These are phyloP conservation scores for Psephotus haematonotus DNA, from an alignment of 2,113 vertebrate genomes.

Conservation along the genomic window DNA sequence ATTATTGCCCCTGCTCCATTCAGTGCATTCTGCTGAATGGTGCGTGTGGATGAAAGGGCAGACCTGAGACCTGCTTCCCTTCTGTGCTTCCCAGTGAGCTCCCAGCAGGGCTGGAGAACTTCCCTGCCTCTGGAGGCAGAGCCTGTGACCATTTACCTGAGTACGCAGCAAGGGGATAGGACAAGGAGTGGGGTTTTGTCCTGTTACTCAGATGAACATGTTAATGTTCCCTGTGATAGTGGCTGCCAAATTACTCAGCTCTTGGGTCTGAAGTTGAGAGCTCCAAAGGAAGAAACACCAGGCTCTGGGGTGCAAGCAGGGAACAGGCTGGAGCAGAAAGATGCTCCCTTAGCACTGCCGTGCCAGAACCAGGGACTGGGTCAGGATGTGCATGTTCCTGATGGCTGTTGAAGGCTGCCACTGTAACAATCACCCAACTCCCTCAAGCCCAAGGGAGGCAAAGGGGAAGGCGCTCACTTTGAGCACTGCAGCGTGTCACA, in stretches of 20 bases:
- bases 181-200: neutral
- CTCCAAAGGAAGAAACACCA: slow-evolving; percentile 51
- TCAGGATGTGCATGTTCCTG: neutral
- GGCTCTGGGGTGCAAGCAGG: slow-evolving; percentile 39
- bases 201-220: neutral
- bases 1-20: neutral
- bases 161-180: neutral
- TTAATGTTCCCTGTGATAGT: neutral
- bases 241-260: slow-evolving; percentile 57
- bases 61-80: neutral
- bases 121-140: neutral
- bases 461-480: slow-evolving; percentile 6
- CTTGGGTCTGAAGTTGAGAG: slow-evolving; percentile 37
- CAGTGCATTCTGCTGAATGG: neutral
- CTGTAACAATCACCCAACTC: slow-evolving; percentile 27
- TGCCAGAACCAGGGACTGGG: neutral
- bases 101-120: neutral
- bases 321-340: slow-evolving; percentile 66
- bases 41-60: neutral
- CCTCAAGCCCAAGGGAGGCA: slow-evolving; percentile 36
- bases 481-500: neutral
- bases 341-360: neutral
- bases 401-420: slow-evolving; percentile 35
- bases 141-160: neutral
- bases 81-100: neutral